These are phyloP conservation scores for Phaenicophaeus curvirostris DNA, from an alignment of 2,797 vertebrate genomes.

Conservation along the genomic window DNA sequence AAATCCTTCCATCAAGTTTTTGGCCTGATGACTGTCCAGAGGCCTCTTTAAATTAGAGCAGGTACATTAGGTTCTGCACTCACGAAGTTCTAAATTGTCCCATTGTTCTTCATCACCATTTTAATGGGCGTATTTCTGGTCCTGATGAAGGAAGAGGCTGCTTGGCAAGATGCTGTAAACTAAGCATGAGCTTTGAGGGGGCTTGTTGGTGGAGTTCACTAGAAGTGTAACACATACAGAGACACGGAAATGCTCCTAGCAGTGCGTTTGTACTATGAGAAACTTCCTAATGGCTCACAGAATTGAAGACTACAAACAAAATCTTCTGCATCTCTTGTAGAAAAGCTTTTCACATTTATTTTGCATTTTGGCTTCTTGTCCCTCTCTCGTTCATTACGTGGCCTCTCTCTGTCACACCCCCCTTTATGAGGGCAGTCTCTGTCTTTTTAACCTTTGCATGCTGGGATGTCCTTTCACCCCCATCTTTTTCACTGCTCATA, in stretches of 20 bases:
- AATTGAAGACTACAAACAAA: slow-evolving; percentile 16
- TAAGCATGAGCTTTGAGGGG: slow-evolving; percentile 11
- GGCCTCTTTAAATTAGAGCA: slow-evolving; percentile 37
- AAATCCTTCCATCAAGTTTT: slow-evolving; percentile 41
- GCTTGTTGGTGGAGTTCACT: slow-evolving; percentile 34
- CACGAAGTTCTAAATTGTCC: slow-evolving; percentile 35
- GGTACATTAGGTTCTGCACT: slow-evolving; percentile 30
- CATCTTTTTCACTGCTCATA: neutral
- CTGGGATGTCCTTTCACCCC: neutral
- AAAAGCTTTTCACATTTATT: slow-evolving; percentile 10
- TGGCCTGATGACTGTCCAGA: slow-evolving; percentile 28
- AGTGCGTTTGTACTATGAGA: neutral
- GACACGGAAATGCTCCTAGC: slow-evolving; percentile 2
- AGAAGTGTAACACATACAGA: slow-evolving; percentile 9
- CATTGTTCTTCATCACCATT: slow-evolving; percentile 40
- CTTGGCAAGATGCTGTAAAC: slow-evolving; percentile 30
- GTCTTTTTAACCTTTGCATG: no score
- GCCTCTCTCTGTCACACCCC: no score
- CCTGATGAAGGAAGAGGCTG: slow-evolving; percentile 30
- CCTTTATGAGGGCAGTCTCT: no score
- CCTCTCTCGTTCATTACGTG: no score
- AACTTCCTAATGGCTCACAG: slow-evolving; percentile 19
- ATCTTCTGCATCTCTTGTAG: slow-evolving; percentile 16
- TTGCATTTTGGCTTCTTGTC: neutral
- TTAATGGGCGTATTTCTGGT: slow-evolving; percentile 30